phyloP scores from a whole-genome alignment of 2,113 vertebrate genomes.

The Cygnus buccinator region DNA sequence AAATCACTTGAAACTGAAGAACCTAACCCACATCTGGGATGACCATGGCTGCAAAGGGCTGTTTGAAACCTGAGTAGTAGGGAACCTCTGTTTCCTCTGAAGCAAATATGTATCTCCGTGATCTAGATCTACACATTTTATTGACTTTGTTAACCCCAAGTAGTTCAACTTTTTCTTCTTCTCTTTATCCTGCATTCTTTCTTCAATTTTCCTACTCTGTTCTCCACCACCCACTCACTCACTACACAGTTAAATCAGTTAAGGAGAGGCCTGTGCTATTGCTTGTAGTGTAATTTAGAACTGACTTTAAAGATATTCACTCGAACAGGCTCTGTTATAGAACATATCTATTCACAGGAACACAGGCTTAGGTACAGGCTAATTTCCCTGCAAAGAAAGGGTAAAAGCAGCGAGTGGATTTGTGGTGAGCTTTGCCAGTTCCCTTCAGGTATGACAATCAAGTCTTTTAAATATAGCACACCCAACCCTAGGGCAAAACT shows the following conservation, averaged over 20 bases:
- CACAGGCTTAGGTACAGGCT: not conserved
- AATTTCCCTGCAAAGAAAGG: not conserved
- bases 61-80: not conserved
- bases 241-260: not conserved
- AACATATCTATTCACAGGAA: not conserved
- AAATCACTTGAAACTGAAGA: not conserved
- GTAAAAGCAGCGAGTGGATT: not conserved
- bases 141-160: not conserved
- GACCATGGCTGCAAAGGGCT: not conserved
- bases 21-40: not conserved
- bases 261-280: not conserved
- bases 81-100: not conserved
- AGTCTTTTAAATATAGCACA: not conserved
- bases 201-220: not conserved
- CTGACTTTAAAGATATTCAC: not conserved
- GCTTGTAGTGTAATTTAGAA: not conserved
- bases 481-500: conserved; percentile 8
- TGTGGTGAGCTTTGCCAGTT: not conserved
- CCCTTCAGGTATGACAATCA: not conserved
- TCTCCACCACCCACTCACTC: not conserved
- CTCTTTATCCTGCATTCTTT: not conserved
- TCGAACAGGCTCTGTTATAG: not conserved
- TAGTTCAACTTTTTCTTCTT: not conserved
- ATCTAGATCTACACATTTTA: not conserved
- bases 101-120: not conserved